Conservation (phyloP, 2,113 vertebrate species). For the Brevimyrus niger region DNA sequence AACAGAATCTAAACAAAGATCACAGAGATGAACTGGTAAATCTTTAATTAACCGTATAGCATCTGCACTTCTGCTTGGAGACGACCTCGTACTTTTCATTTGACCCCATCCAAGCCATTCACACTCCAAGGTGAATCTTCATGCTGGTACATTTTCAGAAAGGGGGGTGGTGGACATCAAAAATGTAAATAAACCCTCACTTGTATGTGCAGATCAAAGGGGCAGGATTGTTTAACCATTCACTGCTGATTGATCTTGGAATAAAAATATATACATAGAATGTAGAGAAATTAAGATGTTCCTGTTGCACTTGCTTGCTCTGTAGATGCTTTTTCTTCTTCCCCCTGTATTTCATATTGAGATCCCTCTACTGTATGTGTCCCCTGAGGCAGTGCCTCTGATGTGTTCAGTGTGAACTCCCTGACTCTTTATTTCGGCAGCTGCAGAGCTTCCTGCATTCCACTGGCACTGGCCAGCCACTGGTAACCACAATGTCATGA, state of each 20-base stretch:
- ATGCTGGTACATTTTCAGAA: slow-evolving; percentile 69
- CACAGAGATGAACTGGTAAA: slow-evolving; percentile 68
- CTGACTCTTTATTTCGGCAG: background rate
- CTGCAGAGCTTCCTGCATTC: background rate
- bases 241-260: slow-evolving; percentile 63
- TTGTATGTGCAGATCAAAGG: slow-evolving; percentile 70
- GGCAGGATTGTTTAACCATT: slow-evolving; percentile 67
- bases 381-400: background rate
- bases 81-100: slow-evolving; percentile 65
- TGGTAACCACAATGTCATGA: background rate
- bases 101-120: slow-evolving; percentile 73
- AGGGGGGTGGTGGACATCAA: slow-evolving; percentile 64
- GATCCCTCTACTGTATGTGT: background rate
- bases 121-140: slow-evolving; percentile 74
- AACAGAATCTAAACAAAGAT: slow-evolving; percentile 64
- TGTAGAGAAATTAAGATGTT: background rate
- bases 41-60: slow-evolving; percentile 76
- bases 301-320: background rate
- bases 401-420: background rate
- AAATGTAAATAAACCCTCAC: slow-evolving; percentile 72
- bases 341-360: background rate
- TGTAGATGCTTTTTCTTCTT: background rate
- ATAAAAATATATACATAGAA: background rate
- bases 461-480: background rate
- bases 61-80: slow-evolving; percentile 72